These are phyloP conservation scores for Drosophila funebris DNA, from an alignment of 1,140 invertebrate genomes.

Conservation along the genomic window DNA sequence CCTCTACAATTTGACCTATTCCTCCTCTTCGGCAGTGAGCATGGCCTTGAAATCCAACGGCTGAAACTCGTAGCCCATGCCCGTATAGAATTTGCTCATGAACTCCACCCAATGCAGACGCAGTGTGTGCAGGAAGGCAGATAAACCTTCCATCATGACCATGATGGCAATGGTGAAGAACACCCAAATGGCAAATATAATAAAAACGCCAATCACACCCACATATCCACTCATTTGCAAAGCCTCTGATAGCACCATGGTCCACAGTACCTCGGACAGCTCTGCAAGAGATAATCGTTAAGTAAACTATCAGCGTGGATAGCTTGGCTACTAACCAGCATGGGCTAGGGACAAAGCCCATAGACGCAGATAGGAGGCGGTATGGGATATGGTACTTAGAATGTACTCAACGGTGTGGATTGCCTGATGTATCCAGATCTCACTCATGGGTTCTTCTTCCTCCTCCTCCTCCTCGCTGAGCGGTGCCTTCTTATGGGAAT, in stretches of 20 bases:
- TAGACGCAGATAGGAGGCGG: conserved; percentile 96
- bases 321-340: conserved; percentile 87
- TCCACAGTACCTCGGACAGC: conserved; percentile 94
- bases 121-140: conserved; percentile 98
- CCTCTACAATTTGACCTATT: conserved; percentile 14
- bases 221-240: conserved; percentile 55
- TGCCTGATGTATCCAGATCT: conserved; percentile 95
- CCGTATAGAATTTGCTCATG: conserved; percentile 98
- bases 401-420: conserved; percentile 99
- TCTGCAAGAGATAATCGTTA: conserved; percentile 84
- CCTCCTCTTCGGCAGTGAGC: conserved; percentile 85
- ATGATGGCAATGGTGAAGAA: conserved; percentile 96
- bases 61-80: conserved; percentile 94
- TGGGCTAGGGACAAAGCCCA: conserved; percentile 97
- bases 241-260: conserved; percentile 88
- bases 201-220: conserved; percentile 86
- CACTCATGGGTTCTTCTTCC: conserved; percentile 88
- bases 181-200: conserved; percentile 93
- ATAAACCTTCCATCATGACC: conserved; percentile 98
- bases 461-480: conserved; percentile 85
- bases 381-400: conserved; percentile 96
- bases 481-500: conserved; percentile 56
- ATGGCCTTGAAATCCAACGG: conserved; percentile 97
- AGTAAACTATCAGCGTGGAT: no score
- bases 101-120: conserved; percentile 99